Evolutionary conservation across 1,140 invertebrate species (phyloP).

Genomic region (Reticulitermes speratus): DNA sequence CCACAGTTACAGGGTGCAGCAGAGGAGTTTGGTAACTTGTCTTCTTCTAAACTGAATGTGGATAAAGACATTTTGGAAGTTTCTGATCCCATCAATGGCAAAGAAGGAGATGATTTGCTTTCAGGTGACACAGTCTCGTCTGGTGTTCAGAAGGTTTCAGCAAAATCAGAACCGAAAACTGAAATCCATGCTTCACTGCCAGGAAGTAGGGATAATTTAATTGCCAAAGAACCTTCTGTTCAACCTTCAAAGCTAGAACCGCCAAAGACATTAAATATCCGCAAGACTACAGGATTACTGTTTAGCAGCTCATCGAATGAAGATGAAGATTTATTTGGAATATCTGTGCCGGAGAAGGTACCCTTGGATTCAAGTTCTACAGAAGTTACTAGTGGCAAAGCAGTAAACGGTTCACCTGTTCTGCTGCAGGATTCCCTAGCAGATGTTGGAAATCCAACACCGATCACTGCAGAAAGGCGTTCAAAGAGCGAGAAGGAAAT

Average conservation of each 20-base stretch:
- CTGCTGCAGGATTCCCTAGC: neutral
- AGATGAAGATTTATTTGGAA: conserved; percentile 22
- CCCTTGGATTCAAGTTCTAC: neutral
- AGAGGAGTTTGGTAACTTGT: neutral
- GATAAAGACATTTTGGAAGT: neutral
- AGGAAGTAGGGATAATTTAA: neutral
- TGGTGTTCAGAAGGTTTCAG: neutral
- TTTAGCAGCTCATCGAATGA: conserved; percentile 14
- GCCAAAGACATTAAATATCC: conserved; percentile 18
- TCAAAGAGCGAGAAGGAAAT: neutral
- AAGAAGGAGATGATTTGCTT: neutral
- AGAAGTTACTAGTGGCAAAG: neutral
- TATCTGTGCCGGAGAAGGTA: neutral
- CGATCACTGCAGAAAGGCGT: neutral
- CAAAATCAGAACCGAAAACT: too few species aligned
- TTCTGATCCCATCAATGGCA: too few species aligned
- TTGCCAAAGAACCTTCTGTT: neutral
- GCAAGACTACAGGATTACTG: conserved; percentile 11
- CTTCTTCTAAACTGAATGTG: neutral
- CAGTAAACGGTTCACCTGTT: neutral
- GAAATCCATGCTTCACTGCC: neutral
- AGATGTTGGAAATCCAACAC: neutral
- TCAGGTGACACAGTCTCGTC: neutral
- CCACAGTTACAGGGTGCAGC: neutral
- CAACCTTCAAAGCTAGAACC: neutral